phyloP scores from a whole-genome alignment of 1,140 invertebrate genomes.

The Plutomurus gul region DNA sequence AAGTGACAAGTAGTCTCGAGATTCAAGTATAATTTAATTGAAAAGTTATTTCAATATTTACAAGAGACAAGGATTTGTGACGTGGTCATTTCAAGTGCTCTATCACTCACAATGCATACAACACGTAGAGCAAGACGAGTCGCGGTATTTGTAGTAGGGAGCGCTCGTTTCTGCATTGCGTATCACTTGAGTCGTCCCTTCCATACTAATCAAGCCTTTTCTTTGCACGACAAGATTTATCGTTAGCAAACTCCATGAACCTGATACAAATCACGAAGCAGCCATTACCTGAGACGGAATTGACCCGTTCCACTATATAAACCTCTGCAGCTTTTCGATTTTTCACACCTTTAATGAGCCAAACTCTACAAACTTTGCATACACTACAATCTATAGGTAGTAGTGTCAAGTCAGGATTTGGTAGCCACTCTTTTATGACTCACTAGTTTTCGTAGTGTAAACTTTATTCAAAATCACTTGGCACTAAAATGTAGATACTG shows the following conservation, averaged over 20 bases:
- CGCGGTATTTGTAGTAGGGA: background rate
- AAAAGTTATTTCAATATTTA: conserved; percentile 42
- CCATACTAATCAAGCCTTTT: conserved; percentile 44
- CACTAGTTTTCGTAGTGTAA: no score
- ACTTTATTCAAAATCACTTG: no score
- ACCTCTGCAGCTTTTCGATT: background rate
- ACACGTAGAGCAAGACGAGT: background rate
- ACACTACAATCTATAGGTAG: background rate
- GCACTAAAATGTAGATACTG: no score
- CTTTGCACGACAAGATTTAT: conserved; percentile 41
- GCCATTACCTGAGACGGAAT: conserved; percentile 33
- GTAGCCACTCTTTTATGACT: no score
- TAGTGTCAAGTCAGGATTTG: no score
- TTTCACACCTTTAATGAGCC: conserved; percentile 25
- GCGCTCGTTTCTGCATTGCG: background rate
- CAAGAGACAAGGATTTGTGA: conserved; percentile 1
- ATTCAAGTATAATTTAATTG: conserved; percentile 10
- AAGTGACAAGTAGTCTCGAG: conserved; percentile 12
- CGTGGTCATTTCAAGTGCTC: conserved; percentile 9
- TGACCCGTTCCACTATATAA: conserved; percentile 9
- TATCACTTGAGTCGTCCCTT: conserved; percentile 23
- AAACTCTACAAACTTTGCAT: conserved; percentile 6
- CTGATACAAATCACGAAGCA: conserved; percentile 46
- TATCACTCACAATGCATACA: background rate
- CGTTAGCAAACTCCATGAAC: conserved; percentile 39